These are phyloP conservation scores for Strix uralensis DNA, from an alignment of 2,113 vertebrate species.

Conservation along the genomic window DNA sequence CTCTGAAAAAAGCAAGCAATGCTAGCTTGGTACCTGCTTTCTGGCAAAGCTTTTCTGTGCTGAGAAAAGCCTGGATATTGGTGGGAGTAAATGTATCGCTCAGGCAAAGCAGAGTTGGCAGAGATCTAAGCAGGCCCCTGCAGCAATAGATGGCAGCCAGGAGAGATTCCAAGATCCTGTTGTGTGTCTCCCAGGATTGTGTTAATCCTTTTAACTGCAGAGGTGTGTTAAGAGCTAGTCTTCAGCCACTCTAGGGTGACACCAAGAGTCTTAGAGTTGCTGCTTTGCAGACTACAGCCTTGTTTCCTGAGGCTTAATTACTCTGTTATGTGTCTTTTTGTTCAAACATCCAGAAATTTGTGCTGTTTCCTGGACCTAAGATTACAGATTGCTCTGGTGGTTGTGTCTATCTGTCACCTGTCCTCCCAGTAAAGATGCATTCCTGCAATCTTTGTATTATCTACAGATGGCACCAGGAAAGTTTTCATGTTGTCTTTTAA, in stretches of 20 bases:
- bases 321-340: not conserved
- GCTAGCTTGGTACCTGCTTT: not conserved
- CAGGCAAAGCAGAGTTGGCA: not conserved
- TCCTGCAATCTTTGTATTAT: not conserved
- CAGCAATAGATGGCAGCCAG: not conserved
- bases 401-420: not conserved
- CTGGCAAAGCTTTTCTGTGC: not conserved
- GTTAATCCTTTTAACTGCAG: not conserved
- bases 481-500: not conserved
- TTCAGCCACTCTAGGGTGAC: not conserved
- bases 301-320: not conserved
- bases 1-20: not conserved
- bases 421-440: not conserved
- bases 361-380: not conserved
- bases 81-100: not conserved
- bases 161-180: not conserved
- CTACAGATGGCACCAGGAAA: not conserved
- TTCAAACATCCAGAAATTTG: not conserved
- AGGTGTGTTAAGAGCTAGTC: not conserved
- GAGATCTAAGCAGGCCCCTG: not conserved
- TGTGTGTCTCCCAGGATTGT: not conserved
- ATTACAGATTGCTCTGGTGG: not conserved
- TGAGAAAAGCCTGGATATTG: not conserved
- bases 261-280: not conserved
- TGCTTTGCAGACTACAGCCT: not conserved